These are phyloP conservation scores for Amphimallon solstitiale DNA, from an alignment of 2,888 invertebrate species.

Conservation along the genomic window DNA sequence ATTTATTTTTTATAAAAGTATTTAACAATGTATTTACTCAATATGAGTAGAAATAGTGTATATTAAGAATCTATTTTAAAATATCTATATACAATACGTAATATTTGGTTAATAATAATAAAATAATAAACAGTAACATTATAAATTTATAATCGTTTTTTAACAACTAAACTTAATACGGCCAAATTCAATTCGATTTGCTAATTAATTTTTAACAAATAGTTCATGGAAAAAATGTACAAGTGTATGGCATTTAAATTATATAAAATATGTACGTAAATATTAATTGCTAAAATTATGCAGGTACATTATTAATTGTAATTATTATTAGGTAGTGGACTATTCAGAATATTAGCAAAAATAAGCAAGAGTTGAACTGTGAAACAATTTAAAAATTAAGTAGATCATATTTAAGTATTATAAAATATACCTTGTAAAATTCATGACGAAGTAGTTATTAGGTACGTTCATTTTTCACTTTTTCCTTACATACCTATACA, in stretches of 20 bases:
- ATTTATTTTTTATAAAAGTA: neutral
- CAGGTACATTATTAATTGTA: conserved; percentile 24
- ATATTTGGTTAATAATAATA: conserved; percentile 25
- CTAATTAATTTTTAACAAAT: no score
- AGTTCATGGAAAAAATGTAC: neutral
- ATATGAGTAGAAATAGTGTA: conserved; percentile 9
- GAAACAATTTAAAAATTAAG: conserved; percentile 1
- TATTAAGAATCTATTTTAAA: conserved; percentile 1
- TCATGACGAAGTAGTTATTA: no score
- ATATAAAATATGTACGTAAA: no score
- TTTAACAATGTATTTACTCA: conserved; percentile 20
- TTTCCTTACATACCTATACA: no score
- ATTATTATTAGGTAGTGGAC: conserved; percentile 15
- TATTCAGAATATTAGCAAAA: neutral
- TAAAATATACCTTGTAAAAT: no score
- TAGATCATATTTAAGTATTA: no score
- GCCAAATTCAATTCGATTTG: no score
- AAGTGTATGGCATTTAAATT: neutral
- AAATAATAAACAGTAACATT: neutral
- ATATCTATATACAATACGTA: neutral
- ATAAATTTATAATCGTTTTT: conserved; percentile 10
- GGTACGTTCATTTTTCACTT: no score
- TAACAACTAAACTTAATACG: neutral
- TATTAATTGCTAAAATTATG: conserved; percentile 7
- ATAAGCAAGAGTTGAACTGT: conserved; percentile 23